A percentile compares a stretch with the other conserved stretches of the same genome.
These are phyloP conservation scores for Hoplostethus atlanticus DNA, from an alignment of 2,797 vertebrate genomes.

Conservation along the genomic window DNA sequence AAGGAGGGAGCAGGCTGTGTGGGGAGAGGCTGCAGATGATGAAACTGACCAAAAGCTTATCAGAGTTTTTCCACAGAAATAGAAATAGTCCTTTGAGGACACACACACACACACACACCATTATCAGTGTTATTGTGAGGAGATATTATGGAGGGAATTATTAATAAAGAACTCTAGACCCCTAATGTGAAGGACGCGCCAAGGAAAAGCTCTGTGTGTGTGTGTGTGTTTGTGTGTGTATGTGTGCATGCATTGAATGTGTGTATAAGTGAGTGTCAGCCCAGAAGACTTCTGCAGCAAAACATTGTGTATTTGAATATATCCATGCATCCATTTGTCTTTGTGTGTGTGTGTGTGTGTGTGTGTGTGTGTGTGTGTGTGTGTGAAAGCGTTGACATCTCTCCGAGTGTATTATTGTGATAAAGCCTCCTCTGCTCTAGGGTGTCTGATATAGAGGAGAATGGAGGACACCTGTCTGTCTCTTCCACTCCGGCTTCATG, in stretches of 20 bases:
- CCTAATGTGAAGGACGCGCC: conserved; percentile 67
- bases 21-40: conserved; percentile 29
- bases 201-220: conserved; percentile 36
- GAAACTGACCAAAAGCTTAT: conserved; percentile 55
- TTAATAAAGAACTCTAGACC: conserved; percentile 46
- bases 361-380: not conserved
- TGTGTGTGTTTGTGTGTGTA: conserved; percentile 15
- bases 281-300: not conserved
- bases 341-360: not conserved
- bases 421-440: not conserved
- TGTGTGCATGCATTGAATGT: not conserved
- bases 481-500: not conserved
- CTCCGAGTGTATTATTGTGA: not conserved
- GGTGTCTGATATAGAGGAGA: not conserved
- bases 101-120: conserved; percentile 13
- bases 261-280: not conserved
- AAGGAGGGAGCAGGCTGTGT: not conserved
- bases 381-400: not conserved
- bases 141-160: conserved; percentile 61
- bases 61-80: conserved; percentile 44
- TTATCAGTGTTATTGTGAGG: conserved; percentile 56
- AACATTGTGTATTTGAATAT: conserved; percentile 12
- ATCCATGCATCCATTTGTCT: not conserved
- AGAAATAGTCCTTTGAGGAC: conserved; percentile 46
- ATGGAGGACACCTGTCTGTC: not conserved